These are phyloP conservation scores for Triplophysa yarkandensis DNA, from an alignment of 2,797 vertebrate genomes.

Conservation along the genomic window DNA sequence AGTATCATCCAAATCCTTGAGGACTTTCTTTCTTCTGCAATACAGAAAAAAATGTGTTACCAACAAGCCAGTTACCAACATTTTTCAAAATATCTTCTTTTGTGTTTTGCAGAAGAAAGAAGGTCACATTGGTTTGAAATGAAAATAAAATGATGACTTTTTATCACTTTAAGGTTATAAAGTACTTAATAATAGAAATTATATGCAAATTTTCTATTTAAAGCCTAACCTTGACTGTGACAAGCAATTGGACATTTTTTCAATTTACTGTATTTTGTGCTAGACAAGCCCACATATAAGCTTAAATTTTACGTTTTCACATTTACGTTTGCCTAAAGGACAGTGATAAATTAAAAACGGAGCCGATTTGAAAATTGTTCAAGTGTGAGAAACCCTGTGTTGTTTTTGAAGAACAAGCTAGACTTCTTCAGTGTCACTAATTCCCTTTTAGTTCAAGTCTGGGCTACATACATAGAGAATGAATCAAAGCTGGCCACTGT, in stretches of 20 bases:
- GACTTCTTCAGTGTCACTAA: slow-evolving; percentile 76
- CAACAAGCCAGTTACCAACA: too few species aligned
- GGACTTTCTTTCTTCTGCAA: too few species aligned
- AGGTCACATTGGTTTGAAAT: too few species aligned
- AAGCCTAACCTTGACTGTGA: neutral
- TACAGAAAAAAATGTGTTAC: too few species aligned
- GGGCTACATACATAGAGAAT: slow-evolving; percentile 82
- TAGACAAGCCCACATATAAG: neutral
- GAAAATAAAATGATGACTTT: too few species aligned
- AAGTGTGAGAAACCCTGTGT: slow-evolving; percentile 30
- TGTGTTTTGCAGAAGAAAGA: too few species aligned
- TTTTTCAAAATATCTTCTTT: too few species aligned
- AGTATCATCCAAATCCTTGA: too few species aligned
- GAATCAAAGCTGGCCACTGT: slow-evolving; percentile 82
- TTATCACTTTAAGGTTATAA: too few species aligned
- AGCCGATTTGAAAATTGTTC: neutral
- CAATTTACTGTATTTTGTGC: neutral
- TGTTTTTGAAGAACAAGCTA: slow-evolving; percentile 60
- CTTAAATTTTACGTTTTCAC: too few species aligned
- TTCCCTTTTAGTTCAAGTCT: slow-evolving; percentile 83
- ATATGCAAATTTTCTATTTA: neutral
- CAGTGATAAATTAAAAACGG: slow-evolving; percentile 3
- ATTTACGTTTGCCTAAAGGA: neutral
- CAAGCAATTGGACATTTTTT: neutral
- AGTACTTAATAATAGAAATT: too few species aligned